Evolutionary conservation across 2,888 invertebrate genomes (phyloP), one percentile per base, ranked within the genome.

Genomic region (Andrena chrysosceles): DNA sequence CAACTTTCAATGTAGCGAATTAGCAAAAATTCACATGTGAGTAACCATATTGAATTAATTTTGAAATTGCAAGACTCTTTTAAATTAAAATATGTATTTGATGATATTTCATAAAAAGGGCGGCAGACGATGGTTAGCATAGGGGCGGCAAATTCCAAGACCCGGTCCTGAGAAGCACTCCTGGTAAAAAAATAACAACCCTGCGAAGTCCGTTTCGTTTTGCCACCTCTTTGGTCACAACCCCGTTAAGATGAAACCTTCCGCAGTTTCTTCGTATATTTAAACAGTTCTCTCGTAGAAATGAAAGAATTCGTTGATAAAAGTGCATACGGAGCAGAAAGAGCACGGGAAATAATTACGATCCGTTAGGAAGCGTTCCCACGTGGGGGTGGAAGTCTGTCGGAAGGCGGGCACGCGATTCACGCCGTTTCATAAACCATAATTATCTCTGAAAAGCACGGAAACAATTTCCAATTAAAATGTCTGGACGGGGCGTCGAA

Each of bases 401-500:
- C n/a, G 71, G 56, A 66, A 60, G 66, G 64, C 42, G 29, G 42
- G 69, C 77, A 62, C 73, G 77, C 66, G 80, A 80, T 77, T 67
- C 77, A 29, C 54, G 77, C 49, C 77, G 66, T 42, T 60, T 54
- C 78, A 68, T 63, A 67, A 71, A 63, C 63, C 56, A 59, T 81
- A 63, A 81, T 81, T 78, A 78, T 68, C 71, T 56, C 33, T 67
- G 80, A 52, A 72, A 81, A 81, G 78, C 78, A 54, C 35, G 67
- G 71, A 67, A 80, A 80, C 80, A 80, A 77, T 80, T 80, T 80
- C 60, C 70, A 80, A 80, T 80, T 80, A 80, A 77, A 80, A 80
- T 59, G 80, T 80, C 80, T 77, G 62, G 77, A 52, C 66, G 60
- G 48, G 16, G 26, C 33, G 78, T 70, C 77, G 79, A 77, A 81